phyloP scores from a whole-genome alignment of 1,140 invertebrate species.

The Temnothorax longispinosus region DNA sequence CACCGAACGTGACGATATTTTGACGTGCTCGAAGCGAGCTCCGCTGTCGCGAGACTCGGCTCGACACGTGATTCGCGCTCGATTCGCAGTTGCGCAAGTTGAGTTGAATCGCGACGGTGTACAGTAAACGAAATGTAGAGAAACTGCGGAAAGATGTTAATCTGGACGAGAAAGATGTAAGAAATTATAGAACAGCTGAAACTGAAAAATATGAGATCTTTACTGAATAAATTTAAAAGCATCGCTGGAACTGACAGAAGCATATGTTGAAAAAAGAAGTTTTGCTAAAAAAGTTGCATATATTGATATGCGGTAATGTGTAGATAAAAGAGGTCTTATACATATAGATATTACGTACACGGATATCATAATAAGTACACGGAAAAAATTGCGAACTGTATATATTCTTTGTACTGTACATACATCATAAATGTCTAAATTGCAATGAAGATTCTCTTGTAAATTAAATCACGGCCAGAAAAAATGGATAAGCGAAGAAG shows the following conservation, averaged over 20 bases:
- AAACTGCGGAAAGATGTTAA: background rate
- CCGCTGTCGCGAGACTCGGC: constrained; percentile 15
- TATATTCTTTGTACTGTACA: background rate
- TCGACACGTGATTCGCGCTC: constrained; percentile 39
- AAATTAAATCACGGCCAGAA: no score
- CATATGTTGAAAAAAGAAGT: background rate
- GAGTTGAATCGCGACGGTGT: constrained; percentile 14
- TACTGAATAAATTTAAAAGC: background rate
- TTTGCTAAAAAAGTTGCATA: background rate
- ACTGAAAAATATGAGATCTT: background rate
- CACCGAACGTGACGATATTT: constrained; percentile 59
- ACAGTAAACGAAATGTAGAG: constrained; percentile 15
- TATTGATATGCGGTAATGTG: background rate
- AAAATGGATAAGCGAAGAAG: no score
- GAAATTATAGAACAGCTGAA: background rate
- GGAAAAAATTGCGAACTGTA: background rate
- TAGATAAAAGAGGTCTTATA: no score
- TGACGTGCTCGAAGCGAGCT: constrained; percentile 31
- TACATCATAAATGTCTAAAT: background rate
- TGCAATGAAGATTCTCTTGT: background rate
- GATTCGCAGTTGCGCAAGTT: constrained; percentile 28
- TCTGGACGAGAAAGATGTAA: background rate
- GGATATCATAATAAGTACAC: background rate
- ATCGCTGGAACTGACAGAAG: background rate
- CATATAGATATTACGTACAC: background rate